A percentile compares a stretch with the other conserved stretches of the same genome.
These are phyloP conservation scores for Pteria penguin DNA, from an alignment of 2,888 invertebrate genomes.

Conservation along the genomic window DNA sequence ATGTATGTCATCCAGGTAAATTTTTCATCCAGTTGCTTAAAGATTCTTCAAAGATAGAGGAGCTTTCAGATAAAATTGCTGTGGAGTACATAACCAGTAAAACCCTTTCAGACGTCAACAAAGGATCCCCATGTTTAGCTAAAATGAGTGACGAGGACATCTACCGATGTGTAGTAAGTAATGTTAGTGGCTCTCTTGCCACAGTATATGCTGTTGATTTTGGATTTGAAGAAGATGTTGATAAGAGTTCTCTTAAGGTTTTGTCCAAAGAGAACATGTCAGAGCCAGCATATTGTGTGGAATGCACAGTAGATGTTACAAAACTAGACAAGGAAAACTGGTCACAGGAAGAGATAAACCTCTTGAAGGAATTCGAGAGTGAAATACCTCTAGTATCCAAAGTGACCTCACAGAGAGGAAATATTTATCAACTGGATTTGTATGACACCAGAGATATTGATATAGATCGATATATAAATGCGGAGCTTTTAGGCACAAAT, in stretches of 20 bases:
- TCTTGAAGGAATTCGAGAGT: slow-evolving; percentile 49
- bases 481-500: slow-evolving; percentile 43
- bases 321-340: slow-evolving; percentile 42
- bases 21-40: slow-evolving; percentile 57
- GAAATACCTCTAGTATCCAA: slow-evolving; percentile 53
- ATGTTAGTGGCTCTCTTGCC: neutral
- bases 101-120: slow-evolving; percentile 31
- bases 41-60: slow-evolving; percentile 54
- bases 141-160: slow-evolving; percentile 54
- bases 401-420: slow-evolving; percentile 48
- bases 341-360: slow-evolving; percentile 43
- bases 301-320: slow-evolving; percentile 54
- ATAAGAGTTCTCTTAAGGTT: slow-evolving; percentile 39
- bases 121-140: slow-evolving; percentile 50
- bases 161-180: slow-evolving; percentile 51
- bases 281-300: slow-evolving; percentile 51
- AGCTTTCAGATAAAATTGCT: slow-evolving; percentile 53
- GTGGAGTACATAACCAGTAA: slow-evolving; percentile 51
- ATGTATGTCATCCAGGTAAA: slow-evolving; percentile 53
- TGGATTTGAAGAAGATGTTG: slow-evolving; percentile 55
- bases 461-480: slow-evolving; percentile 53
- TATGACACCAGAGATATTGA: slow-evolving; percentile 53
- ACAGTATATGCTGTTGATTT: slow-evolving; percentile 57
- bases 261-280: slow-evolving; percentile 23
- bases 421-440: slow-evolving; percentile 55